Evolutionary conservation across 2,113 vertebrate genomes (phyloP).

Genomic region (Pholis gunnellus): DNA sequence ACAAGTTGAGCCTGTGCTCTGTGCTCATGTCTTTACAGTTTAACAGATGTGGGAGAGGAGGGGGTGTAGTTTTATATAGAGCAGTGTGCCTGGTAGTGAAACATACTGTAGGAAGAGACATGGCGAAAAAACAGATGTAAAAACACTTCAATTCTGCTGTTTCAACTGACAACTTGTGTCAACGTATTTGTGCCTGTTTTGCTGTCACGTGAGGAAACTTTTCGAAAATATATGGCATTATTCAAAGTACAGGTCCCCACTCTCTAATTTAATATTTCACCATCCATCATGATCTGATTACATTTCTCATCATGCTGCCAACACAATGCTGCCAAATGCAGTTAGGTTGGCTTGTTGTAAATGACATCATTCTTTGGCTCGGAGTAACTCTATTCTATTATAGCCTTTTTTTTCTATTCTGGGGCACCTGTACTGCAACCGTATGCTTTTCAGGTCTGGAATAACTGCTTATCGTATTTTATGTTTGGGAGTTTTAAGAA

Average conservation of each 20-base stretch:
- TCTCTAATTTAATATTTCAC: slow-evolving; percentile 64
- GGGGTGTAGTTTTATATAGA: slow-evolving; percentile 60
- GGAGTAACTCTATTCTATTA: slow-evolving; percentile 42
- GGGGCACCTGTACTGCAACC: slow-evolving; percentile 59
- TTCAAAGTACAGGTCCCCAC: slow-evolving; percentile 45
- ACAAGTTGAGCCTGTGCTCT: slow-evolving; percentile 74
- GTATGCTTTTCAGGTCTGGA: slow-evolving; percentile 44
- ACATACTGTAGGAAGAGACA: slow-evolving; percentile 12
- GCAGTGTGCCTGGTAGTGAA: slow-evolving; percentile 34
- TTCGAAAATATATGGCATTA: slow-evolving; percentile 36
- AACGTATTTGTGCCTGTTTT: background rate
- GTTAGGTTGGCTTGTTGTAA: slow-evolving; percentile 52
- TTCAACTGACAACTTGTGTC: slow-evolving; percentile 5
- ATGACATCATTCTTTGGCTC: slow-evolving; percentile 74
- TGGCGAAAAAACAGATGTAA: slow-evolving; percentile 29
- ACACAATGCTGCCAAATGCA: slow-evolving; percentile 64
- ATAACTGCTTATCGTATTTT: slow-evolving; percentile 41
- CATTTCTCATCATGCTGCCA: slow-evolving; percentile 67
- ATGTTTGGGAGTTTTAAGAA: slow-evolving; percentile 44
- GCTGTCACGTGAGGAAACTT: slow-evolving; percentile 34
- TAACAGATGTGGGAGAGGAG: slow-evolving; percentile 73
- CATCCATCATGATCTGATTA: slow-evolving; percentile 67
- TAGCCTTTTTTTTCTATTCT: slow-evolving; percentile 40
- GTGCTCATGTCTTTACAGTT: slow-evolving; percentile 68
- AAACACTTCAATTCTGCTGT: slow-evolving; percentile 21